These are phyloP conservation scores for Sinocyclocheilus anshuiensis DNA, from an alignment of 2,113 vertebrate genomes.

Conservation along the genomic window DNA sequence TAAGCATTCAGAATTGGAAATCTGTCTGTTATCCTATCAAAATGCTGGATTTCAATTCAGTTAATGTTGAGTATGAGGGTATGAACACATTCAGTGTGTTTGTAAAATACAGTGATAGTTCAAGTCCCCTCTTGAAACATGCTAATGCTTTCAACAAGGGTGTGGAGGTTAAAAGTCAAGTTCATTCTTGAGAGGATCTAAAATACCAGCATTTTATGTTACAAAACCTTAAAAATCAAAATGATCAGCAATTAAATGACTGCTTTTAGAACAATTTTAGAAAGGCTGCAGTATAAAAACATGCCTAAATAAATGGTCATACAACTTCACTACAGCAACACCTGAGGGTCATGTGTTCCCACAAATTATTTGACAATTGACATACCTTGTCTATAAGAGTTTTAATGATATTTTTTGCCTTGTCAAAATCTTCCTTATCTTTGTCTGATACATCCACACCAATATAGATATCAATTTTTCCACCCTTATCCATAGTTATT, in stretches of 20 bases:
- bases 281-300: neutral
- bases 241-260: neutral
- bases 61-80: neutral
- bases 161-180: neutral
- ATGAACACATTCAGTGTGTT: neutral
- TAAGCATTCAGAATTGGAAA: too few species aligned
- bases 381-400: constrained; percentile 71
- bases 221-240: neutral
- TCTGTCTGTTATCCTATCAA: neutral
- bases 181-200: neutral
- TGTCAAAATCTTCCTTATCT: fast-evolving
- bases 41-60: neutral
- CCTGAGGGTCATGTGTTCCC: neutral
- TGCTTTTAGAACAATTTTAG: neutral
- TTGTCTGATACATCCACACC: constrained; percentile 76
- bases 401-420: constrained; percentile 32
- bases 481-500: constrained; percentile 61
- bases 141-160: neutral
- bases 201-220: neutral
- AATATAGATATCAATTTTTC: constrained; percentile 77
- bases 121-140: neutral
- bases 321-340: neutral
- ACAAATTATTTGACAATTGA: neutral
- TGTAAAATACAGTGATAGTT: neutral
- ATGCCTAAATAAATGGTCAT: neutral